phyloP scores from a whole-genome alignment of 2,888 invertebrate species.

The Corbicula japonica region DNA sequence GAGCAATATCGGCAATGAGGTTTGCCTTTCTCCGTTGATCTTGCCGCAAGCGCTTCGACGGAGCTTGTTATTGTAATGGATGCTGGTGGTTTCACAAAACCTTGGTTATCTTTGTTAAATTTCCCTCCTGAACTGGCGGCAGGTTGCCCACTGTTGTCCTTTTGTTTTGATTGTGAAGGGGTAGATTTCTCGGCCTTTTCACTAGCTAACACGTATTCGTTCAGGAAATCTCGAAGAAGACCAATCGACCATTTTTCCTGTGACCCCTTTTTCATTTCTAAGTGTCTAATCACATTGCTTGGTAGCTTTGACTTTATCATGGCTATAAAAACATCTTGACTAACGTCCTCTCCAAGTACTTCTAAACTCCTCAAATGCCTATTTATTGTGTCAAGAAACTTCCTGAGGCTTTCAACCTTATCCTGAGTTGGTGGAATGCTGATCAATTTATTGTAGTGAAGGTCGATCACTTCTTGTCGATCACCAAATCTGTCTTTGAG shows the following conservation, averaged over 20 bases:
- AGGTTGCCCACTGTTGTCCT: background rate
- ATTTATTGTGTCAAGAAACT: too few relatives aligned
- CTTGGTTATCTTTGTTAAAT: too few relatives aligned
- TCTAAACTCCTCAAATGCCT: too few relatives aligned
- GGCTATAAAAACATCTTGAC: constrained; percentile 5
- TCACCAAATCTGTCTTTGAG: constrained; percentile 47
- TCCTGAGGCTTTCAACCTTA: too few relatives aligned
- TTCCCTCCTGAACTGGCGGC: background rate
- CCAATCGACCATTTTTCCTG: background rate
- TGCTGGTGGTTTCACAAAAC: background rate
- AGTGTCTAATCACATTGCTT: constrained; percentile 3
- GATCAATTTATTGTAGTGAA: constrained; percentile 41
- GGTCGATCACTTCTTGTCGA: constrained; percentile 38
- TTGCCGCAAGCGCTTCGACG: background rate
- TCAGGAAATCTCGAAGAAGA: background rate
- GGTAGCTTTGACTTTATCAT: constrained; percentile 8
- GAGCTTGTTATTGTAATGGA: background rate
- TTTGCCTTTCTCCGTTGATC: background rate
- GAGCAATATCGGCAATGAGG: constrained; percentile 35
- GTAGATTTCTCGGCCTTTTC: background rate
- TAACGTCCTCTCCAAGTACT: too few relatives aligned
- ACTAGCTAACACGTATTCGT: constrained; percentile 1
- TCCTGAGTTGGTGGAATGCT: too few relatives aligned
- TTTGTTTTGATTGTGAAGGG: background rate
- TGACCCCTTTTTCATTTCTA: background rate